phyloP scores from a whole-genome alignment of 1,140 invertebrate genomes.

The Trissolcus basalis region DNA sequence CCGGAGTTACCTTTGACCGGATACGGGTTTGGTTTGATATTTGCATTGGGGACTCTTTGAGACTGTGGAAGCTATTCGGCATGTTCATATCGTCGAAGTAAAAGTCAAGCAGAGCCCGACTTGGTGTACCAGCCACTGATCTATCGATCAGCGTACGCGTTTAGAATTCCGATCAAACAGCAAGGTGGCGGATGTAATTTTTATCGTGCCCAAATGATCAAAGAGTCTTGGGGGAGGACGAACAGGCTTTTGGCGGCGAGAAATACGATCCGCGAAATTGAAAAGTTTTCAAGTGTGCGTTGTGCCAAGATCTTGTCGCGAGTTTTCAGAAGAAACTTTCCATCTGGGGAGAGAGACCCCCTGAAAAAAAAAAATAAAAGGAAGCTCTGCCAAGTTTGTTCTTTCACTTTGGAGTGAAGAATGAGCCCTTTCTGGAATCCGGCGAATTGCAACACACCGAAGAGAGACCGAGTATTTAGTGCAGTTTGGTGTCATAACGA shows the following conservation, averaged over 20 bases:
- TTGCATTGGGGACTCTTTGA: conserved; percentile 13
- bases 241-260: not conserved
- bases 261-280: conserved; percentile 24
- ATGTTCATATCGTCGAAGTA: conserved; percentile 4
- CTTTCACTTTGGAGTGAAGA: conserved; percentile 12
- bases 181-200: conserved; percentile 14
- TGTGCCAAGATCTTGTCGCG: conserved; percentile 15
- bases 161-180: not conserved
- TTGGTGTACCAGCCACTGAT: not conserved
- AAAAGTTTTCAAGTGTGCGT: conserved; percentile 16
- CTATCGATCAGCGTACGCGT: conserved; percentile 6
- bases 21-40: not conserved
- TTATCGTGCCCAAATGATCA: conserved; percentile 12
- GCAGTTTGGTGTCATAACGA: conserved; percentile 8
- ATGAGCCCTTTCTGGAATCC: conserved; percentile 1
- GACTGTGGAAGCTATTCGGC: conserved; percentile 13
- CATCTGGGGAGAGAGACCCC: too few relatives aligned
- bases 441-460: not conserved
- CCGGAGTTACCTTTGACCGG: too few relatives aligned
- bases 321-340: conserved; percentile 5
- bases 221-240: not conserved
- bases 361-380: too few relatives aligned
- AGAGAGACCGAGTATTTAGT: not conserved
- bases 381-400: conserved; percentile 22
- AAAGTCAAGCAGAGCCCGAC: not conserved